Conservation (phyloP, 2,797 vertebrate species). For the Cuniculus paca region DNA sequence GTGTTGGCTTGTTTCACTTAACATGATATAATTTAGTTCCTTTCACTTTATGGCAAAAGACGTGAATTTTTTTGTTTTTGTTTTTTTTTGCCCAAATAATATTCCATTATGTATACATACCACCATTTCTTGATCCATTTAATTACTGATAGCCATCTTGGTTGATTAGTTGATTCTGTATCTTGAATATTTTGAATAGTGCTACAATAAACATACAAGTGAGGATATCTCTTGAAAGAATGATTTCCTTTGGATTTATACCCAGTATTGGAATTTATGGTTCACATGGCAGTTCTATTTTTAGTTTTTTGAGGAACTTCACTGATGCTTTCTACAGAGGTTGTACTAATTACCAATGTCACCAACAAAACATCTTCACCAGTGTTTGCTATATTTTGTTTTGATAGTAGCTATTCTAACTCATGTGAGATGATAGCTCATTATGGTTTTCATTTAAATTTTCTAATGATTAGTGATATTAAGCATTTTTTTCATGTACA, state of each 20-base stretch:
- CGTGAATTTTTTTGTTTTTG: too few relatives aligned
- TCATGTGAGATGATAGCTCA: background rate
- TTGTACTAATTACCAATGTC: background rate
- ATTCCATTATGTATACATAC: background rate
- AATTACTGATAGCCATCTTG: background rate
- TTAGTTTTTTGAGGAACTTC: background rate
- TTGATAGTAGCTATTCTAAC: background rate
- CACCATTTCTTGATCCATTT: background rate
- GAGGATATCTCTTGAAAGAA: background rate
- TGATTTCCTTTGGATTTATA: background rate
- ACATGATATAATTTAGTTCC: background rate
- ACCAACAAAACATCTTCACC: background rate
- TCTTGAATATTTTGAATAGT: background rate
- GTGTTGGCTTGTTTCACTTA: background rate
- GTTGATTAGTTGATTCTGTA: background rate
- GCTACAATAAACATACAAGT: background rate
- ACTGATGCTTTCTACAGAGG: background rate
- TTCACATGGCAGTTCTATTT: background rate
- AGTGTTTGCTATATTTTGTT: background rate
- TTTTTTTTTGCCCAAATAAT: background rate
- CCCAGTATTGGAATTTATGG: background rate
- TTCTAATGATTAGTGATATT: background rate
- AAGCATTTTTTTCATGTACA: background rate
- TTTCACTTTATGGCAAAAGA: background rate
- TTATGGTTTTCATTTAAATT: background rate